A percentile compares a stretch with the other conserved stretches of the same genome.
These are phyloP conservation scores for Rana temporaria DNA, from an alignment of 2,113 vertebrate species.

Conservation along the genomic window DNA sequence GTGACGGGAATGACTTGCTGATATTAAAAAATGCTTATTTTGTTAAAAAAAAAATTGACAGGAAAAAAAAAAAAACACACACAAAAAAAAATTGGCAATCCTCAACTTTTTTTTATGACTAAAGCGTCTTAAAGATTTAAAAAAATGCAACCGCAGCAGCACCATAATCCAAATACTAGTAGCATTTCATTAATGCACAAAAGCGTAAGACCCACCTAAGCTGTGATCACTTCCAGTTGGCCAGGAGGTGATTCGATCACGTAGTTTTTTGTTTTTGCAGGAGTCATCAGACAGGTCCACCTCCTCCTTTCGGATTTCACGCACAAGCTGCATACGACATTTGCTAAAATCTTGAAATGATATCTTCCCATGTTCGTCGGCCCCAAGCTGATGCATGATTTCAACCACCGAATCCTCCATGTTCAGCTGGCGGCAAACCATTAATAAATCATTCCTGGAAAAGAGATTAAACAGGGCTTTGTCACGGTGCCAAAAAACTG, in stretches of 20 bases:
- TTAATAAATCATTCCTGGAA: slow-evolving; percentile 82
- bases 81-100: no score
- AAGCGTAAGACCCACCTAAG: slow-evolving; percentile 71
- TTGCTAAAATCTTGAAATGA: slow-evolving; percentile 84
- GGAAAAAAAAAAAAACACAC: no score
- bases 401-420: slow-evolving; percentile 83
- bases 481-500: background rate
- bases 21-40: no score
- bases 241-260: slow-evolving; percentile 75
- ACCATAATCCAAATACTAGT: no score
- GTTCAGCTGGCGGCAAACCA: slow-evolving; percentile 82
- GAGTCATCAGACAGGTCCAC: slow-evolving; percentile 74
- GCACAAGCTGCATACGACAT: slow-evolving; percentile 78
- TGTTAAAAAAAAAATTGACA: no score
- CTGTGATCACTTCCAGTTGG: slow-evolving; percentile 81
- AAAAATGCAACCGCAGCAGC: no score
- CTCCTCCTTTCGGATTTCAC: slow-evolving; percentile 83
- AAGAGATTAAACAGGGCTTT: slow-evolving; percentile 51
- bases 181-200: no score
- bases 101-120: no score
- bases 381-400: slow-evolving; percentile 83
- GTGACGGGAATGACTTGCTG: no score
- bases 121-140: no score
- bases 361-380: slow-evolving; percentile 81
- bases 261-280: slow-evolving; percentile 72